A percentile compares a stretch with the other conserved stretches of the same genome.
phyloP scores from a whole-genome alignment of 2,888 invertebrate species.

The Galerucella pusilla region DNA sequence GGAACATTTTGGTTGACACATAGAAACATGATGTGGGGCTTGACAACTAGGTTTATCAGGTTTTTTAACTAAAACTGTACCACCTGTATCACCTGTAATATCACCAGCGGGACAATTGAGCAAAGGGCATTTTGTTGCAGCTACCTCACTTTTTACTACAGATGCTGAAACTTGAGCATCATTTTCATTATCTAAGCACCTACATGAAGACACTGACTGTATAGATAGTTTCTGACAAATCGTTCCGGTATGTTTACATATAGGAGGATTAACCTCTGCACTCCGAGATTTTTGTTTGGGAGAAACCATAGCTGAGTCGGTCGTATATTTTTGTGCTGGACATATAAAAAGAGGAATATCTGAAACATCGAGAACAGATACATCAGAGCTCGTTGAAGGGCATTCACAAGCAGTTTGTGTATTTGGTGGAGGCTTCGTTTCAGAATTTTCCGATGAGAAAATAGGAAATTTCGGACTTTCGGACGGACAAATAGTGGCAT shows the following conservation, averaged over 20 bases:
- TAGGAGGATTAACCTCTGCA: no score
- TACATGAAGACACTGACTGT: background rate
- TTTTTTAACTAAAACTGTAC: no score
- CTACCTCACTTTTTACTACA: background rate
- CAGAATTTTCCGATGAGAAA: background rate
- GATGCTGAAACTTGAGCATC: background rate
- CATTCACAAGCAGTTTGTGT: background rate
- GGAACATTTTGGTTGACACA: background rate
- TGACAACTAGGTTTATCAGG: background rate
- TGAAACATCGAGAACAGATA: background rate
- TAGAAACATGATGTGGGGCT: background rate
- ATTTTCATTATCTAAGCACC: background rate
- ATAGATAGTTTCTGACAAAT: no score
- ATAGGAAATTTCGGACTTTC: constrained; percentile 3
- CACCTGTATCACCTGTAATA: background rate
- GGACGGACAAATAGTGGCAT: background rate
- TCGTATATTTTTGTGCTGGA: background rate
- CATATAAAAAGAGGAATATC: background rate
- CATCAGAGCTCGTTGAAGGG: background rate
- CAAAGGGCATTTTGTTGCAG: background rate
- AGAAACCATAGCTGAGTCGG: background rate
- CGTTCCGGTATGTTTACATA: no score
- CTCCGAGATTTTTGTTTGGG: background rate
- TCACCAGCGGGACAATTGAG: background rate
- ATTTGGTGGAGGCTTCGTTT: background rate